Evolutionary conservation across 2,113 vertebrate genomes (phyloP), one percentile per base, ranked within the genome.

Genomic region (Lanius ludovicianus): DNA sequence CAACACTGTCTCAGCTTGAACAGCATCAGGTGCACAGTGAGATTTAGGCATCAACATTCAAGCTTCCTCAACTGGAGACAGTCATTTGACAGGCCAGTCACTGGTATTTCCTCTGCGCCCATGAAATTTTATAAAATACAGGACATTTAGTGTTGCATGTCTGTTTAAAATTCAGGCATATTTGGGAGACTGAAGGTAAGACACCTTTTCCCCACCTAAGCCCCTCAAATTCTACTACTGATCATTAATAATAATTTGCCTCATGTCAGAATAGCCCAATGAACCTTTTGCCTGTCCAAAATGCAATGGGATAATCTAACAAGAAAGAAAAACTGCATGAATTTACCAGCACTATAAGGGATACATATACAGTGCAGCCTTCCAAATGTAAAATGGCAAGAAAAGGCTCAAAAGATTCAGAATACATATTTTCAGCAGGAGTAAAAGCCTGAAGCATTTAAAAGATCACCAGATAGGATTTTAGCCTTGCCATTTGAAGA

Each of bases 1-100:
- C 37, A 37, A 37, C 23, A 4, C 50, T 2, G 39, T 6, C 2
- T 1, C 25, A 55, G 33, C 24, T 25, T 2, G 0, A 23, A 16
- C 11, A 8, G 50, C 44, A 2, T 8, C 56, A 18, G 25, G 13
- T 22, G 37, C 41, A 15, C 81, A 11, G 1, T 2, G 35, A 52
- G 11, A 33, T 79, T 37, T 1, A 42, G 23, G 41, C 31, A 42
- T 28, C 64, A 21, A 7, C 11, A 42, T 17, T 17, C 27, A 6
- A 15, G 47, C 30, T 18, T 84, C 53, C 81, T 16, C 79, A 28
- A 10, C 56, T 2, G 65, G 4, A 60, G 15, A 63, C 21, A 5
- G 11, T 18, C 13, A 53, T 41, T 24, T 37, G 33, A 27, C 19
- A 90, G 76, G 65, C 11, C 27, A 55, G 9, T 23, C 78, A 46